A percentile compares a stretch with the other conserved stretches of the same genome.
Conservation (phyloP, 1,140 invertebrate species). For the Nixonia krombeini region DNA sequence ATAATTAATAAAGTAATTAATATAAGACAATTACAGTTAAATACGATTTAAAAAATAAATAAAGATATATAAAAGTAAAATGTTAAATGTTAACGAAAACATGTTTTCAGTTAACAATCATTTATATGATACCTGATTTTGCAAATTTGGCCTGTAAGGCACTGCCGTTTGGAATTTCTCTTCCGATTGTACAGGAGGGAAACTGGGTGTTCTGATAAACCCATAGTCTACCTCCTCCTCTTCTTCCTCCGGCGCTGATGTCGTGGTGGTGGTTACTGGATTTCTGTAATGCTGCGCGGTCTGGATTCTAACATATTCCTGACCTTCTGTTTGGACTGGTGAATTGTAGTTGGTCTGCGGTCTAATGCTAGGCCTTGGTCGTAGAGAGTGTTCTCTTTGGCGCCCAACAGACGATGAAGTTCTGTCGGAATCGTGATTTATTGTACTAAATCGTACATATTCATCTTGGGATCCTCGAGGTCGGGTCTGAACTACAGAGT, state of each 20-base stretch:
- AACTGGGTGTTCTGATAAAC: slow-evolving; percentile 62
- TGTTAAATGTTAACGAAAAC: slow-evolving; percentile 10
- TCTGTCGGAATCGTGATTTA: slow-evolving; percentile 54
- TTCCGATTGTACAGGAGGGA: slow-evolving; percentile 46
- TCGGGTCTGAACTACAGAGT: slow-evolving; percentile 60
- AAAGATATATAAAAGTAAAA: too few relatives aligned
- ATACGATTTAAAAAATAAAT: too few relatives aligned
- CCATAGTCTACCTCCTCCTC: slow-evolving; percentile 59
- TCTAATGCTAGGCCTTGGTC: slow-evolving; percentile 47
- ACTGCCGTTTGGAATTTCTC: slow-evolving; percentile 34
- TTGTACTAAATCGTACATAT: slow-evolving; percentile 66
- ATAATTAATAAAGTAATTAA: too few relatives aligned
- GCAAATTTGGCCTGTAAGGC: slow-evolving; percentile 11
- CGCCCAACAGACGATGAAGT: slow-evolving; percentile 8
- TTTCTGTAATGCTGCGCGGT: slow-evolving; percentile 41
- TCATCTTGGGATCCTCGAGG: slow-evolving; percentile 61
- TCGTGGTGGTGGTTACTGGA: slow-evolving; percentile 20
- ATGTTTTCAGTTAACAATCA: too few relatives aligned
- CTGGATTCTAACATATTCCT: slow-evolving; percentile 64
- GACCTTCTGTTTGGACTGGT: slow-evolving; percentile 60
- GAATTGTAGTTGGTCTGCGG: slow-evolving; percentile 44
- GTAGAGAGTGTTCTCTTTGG: slow-evolving; percentile 16
- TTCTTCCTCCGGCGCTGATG: slow-evolving; percentile 10
- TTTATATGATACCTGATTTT: slow-evolving; percentile 41
- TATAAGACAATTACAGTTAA: too few relatives aligned